Percentiles rank a stretch among this genome's conserved stretches.
Conservation (phyloP, 2,113 vertebrate species). For the Oenanthe oenanthe region DNA sequence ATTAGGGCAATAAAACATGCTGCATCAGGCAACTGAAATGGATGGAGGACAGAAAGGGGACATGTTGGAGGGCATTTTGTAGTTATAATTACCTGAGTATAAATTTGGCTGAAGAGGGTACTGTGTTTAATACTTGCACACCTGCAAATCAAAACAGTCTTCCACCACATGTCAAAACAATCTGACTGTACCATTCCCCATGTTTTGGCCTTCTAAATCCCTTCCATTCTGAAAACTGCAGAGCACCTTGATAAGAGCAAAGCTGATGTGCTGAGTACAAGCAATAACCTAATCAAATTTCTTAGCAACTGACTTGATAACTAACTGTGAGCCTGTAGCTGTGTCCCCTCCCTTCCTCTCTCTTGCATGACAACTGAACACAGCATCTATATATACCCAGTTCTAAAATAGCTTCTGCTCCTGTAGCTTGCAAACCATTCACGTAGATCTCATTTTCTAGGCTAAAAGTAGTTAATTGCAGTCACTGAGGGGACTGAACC, state of each 20-base stretch:
- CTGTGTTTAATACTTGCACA: neutral
- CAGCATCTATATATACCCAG: conserved; percentile 16
- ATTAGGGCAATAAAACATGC: conserved; percentile 30
- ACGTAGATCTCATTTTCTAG: neutral
- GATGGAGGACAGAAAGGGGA: neutral
- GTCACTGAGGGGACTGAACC: neutral
- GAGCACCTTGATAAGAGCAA: neutral
- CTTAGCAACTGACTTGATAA: conserved; percentile 40
- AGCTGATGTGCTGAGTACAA: neutral
- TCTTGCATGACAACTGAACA: conserved; percentile 35
- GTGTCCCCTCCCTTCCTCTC: neutral
- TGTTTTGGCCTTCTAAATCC: neutral
- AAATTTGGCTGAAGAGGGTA: neutral
- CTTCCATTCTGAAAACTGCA: neutral
- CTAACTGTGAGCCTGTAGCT: neutral
- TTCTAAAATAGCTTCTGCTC: conserved; percentile 47
- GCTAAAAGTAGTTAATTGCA: conserved; percentile 40
- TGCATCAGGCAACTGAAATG: neutral
- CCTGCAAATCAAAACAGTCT: conserved; percentile 5
- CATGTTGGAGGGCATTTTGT: neutral
- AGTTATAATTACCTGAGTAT: neutral
- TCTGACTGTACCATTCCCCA: neutral
- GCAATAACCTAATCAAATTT: conserved; percentile 42
- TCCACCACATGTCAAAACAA: neutral
- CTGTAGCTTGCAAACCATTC: neutral